These are phyloP conservation scores for Hipposideros armiger DNA, from an alignment of 2,113 vertebrate species.

Conservation along the genomic window DNA sequence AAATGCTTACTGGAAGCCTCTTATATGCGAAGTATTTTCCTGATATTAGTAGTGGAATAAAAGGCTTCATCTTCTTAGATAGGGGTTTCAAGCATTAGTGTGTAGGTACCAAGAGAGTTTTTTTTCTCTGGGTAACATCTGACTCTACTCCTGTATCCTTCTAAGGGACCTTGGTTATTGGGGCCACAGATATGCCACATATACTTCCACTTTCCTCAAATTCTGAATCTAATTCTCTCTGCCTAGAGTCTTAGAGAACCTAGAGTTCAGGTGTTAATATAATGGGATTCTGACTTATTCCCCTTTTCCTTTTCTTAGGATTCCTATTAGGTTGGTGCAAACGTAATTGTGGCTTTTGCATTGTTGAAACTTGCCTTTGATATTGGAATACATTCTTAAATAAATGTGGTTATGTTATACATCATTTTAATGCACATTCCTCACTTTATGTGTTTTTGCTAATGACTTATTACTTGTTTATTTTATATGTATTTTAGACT, in stretches of 20 bases:
- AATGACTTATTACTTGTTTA: too few species aligned
- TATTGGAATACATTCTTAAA: too few species aligned
- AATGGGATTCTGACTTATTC: background rate
- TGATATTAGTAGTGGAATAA: background rate
- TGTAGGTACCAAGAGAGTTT: background rate
- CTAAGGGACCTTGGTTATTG: background rate
- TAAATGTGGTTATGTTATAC: too few species aligned
- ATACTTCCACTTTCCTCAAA: background rate
- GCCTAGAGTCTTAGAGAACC: background rate
- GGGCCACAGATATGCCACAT: background rate
- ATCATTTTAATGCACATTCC: too few species aligned
- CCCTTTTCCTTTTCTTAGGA: background rate
- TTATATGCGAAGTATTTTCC: background rate
- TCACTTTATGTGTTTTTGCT: too few species aligned
- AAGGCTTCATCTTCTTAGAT: conserved; percentile 14
- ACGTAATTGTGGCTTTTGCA: too few species aligned
- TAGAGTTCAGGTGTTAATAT: background rate
- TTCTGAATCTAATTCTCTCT: background rate
- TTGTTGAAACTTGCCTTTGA: too few species aligned
- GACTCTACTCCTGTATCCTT: background rate
- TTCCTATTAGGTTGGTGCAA: background rate
- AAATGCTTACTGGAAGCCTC: conserved; percentile 12
- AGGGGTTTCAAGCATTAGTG: conserved; percentile 6
- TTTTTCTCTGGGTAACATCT: background rate
- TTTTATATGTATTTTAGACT: too few species aligned